Evolutionary conservation across 1,140 invertebrate species (phyloP).

Genomic region (Sarcophaga peregrina): DNA sequence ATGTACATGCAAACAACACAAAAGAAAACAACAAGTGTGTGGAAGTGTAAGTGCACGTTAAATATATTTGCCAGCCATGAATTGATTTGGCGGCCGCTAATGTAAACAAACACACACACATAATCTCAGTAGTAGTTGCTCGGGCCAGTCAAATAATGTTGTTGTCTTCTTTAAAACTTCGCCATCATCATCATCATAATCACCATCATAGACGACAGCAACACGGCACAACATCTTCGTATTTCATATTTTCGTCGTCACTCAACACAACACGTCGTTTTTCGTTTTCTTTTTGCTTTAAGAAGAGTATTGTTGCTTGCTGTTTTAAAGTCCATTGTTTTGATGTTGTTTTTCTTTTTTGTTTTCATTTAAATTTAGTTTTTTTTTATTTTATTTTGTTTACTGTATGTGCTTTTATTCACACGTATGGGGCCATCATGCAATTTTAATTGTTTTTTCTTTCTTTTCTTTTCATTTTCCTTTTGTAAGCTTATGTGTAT

Average conservation of each 20-base stretch:
- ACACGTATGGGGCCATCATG: not conserved
- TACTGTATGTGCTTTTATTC: conserved; percentile 1
- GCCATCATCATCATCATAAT: not conserved
- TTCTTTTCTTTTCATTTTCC: no score
- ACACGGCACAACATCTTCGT: not conserved
- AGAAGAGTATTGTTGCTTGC: not conserved
- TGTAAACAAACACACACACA: not conserved
- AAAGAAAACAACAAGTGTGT: not conserved
- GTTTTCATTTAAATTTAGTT: not conserved
- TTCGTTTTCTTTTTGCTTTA: not conserved
- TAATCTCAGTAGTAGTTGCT: not conserved
- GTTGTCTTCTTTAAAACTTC: not conserved
- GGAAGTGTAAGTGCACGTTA: not conserved
- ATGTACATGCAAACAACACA: not conserved
- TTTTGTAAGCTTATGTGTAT: not conserved
- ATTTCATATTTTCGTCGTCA: not conserved
- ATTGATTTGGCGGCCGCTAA: conserved; percentile 1
- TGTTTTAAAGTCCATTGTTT: not conserved
- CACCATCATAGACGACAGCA: not conserved
- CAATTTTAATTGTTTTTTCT: not conserved
- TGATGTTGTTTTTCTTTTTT: not conserved
- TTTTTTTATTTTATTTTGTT: not conserved
- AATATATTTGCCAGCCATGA: not conserved
- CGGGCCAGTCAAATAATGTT: not conserved
- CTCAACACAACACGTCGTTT: not conserved